Conservation (phyloP, 2,797 vertebrate species). For the Pristis pectinata region DNA sequence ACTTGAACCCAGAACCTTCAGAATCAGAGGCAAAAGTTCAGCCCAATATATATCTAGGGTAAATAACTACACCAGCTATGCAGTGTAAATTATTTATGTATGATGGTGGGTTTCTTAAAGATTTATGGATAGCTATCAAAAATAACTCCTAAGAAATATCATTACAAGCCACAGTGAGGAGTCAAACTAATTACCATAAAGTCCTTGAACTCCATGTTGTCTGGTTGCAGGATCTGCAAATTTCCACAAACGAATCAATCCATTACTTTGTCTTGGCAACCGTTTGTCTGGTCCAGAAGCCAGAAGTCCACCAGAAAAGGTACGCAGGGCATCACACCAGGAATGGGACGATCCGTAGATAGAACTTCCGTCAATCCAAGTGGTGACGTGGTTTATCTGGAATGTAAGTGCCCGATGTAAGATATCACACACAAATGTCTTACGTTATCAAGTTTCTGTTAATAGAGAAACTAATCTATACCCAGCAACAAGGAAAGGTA, state of each 20-base stretch:
- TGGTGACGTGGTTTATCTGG: constrained; percentile 77
- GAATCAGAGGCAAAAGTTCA: too few relatives aligned
- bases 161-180: not conserved
- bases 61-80: not conserved
- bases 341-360: constrained; percentile 84
- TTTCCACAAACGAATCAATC: constrained; percentile 72
- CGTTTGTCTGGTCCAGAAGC: constrained; percentile 49
- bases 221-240: constrained; percentile 71
- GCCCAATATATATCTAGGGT: not conserved
- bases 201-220: constrained; percentile 55
- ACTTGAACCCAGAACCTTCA: too few relatives aligned
- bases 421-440: not conserved
- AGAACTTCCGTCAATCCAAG: constrained; percentile 94
- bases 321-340: constrained; percentile 82
- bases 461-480: not conserved
- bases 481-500: not conserved
- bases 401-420: not conserved
- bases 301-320: constrained; percentile 69
- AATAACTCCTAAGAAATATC: not conserved
- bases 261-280: constrained; percentile 59
- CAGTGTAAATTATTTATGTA: not conserved
- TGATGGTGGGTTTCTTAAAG: not conserved
- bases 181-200: constrained; percentile 65
- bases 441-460: not conserved
- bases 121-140: not conserved